These are phyloP conservation scores for Melinaea menophilus DNA, from an alignment of 2,888 invertebrate genomes.

Conservation along the genomic window DNA sequence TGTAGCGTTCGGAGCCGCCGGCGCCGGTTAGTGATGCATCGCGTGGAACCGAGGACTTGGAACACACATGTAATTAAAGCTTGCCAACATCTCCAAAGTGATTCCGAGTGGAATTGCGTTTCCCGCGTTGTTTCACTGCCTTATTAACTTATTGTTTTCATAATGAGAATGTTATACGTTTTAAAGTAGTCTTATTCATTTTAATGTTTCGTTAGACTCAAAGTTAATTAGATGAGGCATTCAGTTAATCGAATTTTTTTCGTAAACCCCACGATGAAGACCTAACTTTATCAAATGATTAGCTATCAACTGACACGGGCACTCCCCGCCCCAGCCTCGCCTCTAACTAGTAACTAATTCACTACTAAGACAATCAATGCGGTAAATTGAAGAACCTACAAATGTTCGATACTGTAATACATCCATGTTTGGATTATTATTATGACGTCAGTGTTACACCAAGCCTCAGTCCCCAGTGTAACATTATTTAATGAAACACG, in stretches of 20 bases:
- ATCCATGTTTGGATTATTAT: not conserved
- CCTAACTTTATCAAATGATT: not conserved
- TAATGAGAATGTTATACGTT: not conserved
- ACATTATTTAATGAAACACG: conserved; percentile 27
- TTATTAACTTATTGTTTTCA: conserved; percentile 11
- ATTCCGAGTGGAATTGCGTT: conserved; percentile 20
- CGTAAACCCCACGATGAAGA: not conserved
- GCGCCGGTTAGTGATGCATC: conserved; percentile 46
- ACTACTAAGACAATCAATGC: too few species aligned
- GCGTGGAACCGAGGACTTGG: conserved; percentile 19
- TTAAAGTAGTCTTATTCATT: too few species aligned
- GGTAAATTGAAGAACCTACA: too few species aligned
- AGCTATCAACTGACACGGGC: not conserved
- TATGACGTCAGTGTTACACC: conserved; percentile 1
- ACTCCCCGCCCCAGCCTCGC: not conserved
- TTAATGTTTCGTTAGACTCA: too few species aligned
- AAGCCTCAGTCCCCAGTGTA: conserved; percentile 3
- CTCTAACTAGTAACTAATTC: not conserved
- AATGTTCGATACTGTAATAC: too few species aligned
- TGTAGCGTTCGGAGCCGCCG: conserved; percentile 54
- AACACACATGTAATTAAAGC: conserved; percentile 30
- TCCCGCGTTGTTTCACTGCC: conserved; percentile 15
- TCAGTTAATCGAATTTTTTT: not conserved
- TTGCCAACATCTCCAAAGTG: conserved; percentile 25
- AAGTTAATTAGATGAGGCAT: not conserved